phyloP scores from a whole-genome alignment of 2,888 invertebrate genomes.

The Seira sanloemensis region DNA sequence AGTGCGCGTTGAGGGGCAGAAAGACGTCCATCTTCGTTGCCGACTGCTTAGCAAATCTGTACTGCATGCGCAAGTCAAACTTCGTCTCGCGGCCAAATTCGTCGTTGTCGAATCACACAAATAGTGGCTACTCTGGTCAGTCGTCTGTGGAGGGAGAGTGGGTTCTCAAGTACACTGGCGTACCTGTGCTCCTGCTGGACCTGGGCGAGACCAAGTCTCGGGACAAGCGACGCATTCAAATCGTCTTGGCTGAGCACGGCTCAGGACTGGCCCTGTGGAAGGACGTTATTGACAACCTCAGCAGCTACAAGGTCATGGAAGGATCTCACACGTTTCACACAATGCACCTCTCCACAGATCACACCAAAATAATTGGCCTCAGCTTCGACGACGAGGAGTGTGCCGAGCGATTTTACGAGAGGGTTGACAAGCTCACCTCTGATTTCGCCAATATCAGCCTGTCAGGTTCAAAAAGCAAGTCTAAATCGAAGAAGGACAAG shows the following conservation, averaged over 20 bases:
- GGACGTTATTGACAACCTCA: conserved; percentile 87
- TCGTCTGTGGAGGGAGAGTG: conserved; percentile 76
- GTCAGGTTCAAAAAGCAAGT: conserved; percentile 82
- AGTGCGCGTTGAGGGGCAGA: conserved; percentile 85
- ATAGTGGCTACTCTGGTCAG: conserved; percentile 47
- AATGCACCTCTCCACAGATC: conserved; percentile 86
- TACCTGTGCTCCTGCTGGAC: conserved; percentile 86
- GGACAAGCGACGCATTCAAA: conserved; percentile 82
- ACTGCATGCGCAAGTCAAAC: conserved; percentile 79
- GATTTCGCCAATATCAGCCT: conserved; percentile 87
- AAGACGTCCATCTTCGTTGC: conserved; percentile 88
- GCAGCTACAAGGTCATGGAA: conserved; percentile 80
- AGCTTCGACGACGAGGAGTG: conserved; percentile 86
- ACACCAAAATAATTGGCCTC: conserved; percentile 85
- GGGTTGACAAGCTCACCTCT: conserved; percentile 83
- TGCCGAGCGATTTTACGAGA: conserved; percentile 83
- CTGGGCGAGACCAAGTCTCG: conserved; percentile 85
- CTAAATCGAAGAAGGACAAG: conserved; percentile 74
- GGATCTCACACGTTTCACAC: conserved; percentile 83
- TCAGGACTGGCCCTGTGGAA: conserved; percentile 89
- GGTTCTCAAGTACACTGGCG: conserved; percentile 86
- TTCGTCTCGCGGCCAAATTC: conserved; percentile 67
- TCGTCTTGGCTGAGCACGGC: conserved; percentile 86
- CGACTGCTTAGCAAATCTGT: conserved; percentile 85
- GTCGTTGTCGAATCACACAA: conserved; percentile 54